phyloP scores from a whole-genome alignment of 2,888 invertebrate species.

The Erebia epiphron region DNA sequence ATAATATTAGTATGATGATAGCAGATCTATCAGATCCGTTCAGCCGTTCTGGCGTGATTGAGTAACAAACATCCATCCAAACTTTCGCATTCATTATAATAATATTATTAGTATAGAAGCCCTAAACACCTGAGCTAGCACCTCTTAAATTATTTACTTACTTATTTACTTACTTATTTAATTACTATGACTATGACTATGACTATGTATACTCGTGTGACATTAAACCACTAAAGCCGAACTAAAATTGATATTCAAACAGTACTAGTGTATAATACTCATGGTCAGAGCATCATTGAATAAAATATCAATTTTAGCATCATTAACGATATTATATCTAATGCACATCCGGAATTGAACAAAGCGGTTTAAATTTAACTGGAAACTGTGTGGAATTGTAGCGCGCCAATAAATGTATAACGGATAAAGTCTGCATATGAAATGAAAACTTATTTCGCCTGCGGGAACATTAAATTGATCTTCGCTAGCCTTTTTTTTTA shows the following conservation, averaged over 20 bases:
- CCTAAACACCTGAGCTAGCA: too few species aligned
- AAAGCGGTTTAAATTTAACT: constrained; percentile 12
- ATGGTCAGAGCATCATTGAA: not conserved
- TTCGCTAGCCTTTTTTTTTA: too few species aligned
- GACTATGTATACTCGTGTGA: not conserved
- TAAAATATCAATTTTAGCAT: constrained; percentile 16
- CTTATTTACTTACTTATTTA: too few species aligned
- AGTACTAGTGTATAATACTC: too few species aligned
- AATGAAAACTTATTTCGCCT: constrained; percentile 2
- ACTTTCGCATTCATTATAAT: too few species aligned
- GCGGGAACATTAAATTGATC: not conserved
- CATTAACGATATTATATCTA: constrained; percentile 18
- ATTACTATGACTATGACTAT: too few species aligned
- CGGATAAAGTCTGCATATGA: not conserved
- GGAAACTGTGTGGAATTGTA: constrained; percentile 16
- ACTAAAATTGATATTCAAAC: not conserved
- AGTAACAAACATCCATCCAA: too few species aligned
- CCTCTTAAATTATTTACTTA: too few species aligned
- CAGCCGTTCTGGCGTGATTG: too few species aligned
- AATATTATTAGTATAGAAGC: too few species aligned
- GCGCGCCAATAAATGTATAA: not conserved
- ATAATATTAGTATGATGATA: too few species aligned
- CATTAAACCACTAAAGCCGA: not conserved
- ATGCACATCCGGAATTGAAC: constrained; percentile 9
- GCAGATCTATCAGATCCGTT: too few species aligned